Evolutionary conservation across 2,113 vertebrate genomes (phyloP).

Genomic region (Hemibates koningsi): DNA sequence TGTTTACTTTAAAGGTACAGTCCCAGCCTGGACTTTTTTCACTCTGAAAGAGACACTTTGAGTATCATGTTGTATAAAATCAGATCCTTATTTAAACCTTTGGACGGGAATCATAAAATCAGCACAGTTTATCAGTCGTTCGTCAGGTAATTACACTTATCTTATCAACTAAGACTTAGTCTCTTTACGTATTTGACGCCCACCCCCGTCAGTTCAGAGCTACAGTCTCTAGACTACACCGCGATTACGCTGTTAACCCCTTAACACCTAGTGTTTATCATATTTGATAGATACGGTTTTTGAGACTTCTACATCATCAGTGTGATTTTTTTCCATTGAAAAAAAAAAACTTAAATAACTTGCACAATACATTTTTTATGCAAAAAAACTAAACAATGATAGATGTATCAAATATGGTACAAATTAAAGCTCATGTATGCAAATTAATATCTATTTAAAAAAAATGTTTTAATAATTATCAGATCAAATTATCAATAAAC

Average conservation of each 20-base stretch:
- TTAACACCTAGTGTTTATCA: background rate
- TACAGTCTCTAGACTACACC: background rate
- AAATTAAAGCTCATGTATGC: background rate
- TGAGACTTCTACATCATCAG: background rate
- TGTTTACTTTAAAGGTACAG: background rate
- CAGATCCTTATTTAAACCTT: background rate
- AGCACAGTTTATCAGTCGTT: background rate
- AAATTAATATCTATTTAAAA: background rate
- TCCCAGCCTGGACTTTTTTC: background rate
- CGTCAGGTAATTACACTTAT: background rate
- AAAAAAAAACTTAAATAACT: background rate
- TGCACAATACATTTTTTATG: background rate
- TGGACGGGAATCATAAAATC: background rate
- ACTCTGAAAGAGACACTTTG: background rate
- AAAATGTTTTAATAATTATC: background rate
- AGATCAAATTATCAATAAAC: background rate
- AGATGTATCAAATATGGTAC: background rate
- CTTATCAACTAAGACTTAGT: background rate
- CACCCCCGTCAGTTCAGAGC: background rate
- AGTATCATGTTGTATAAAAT: background rate
- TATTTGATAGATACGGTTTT: background rate
- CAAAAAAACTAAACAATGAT: background rate
- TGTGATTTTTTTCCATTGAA: background rate
- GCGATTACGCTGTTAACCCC: background rate
- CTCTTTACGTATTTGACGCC: background rate